Evolutionary conservation across 2,888 invertebrate species (phyloP), one percentile per base, ranked within the genome.

Genomic region (Cephalotes varians): DNA sequence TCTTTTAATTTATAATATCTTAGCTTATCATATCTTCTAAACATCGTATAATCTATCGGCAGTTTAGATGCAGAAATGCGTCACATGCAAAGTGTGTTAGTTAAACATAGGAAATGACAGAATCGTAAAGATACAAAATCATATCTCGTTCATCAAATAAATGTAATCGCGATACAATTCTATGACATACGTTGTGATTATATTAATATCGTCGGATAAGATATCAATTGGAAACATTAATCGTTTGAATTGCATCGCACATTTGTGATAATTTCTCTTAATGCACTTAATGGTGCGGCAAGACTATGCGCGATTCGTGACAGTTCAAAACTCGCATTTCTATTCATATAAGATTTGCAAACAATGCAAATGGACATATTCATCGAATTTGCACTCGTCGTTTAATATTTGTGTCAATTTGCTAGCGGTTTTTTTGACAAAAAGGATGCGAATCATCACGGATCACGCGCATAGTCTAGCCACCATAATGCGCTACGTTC

Each of bases 201-300:
- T 21, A 1, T 34, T 49, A 62, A 65, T 40, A 10, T 7, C 9
- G 0, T 15, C 37, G 25, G 76, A 65, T 76, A 76, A 76, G 65
- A 65, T 76, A 76, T 64, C 37, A 56, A 58, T 56, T n/a, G 37
- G 49, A 28, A 12, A 6, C 15, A 37, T 2, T 37, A 1, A 18
- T 34, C 25, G 34, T 25, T 65, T 7, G n/a, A 28, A n/a, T 12
- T 47, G 18, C n/a, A 47, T 67, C 65, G n/a, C 25, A 4, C 21
- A 21, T 69, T 21, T 12, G 21, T 21, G 69, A 15, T 69, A 69
- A 69, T 64, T 21, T 62, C 60, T 60, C 25, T 15, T 21, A 7
- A 47, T 58, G 44, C 25, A 51, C 34, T n/a, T n/a, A n/a, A n/a
- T n/a, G n/a, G n/a, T n/a, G n/a, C n/a, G n/a, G n/a, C n/a, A n/a